phyloP scores from a whole-genome alignment of 2,113 vertebrate genomes.

The Percina caprodes region DNA sequence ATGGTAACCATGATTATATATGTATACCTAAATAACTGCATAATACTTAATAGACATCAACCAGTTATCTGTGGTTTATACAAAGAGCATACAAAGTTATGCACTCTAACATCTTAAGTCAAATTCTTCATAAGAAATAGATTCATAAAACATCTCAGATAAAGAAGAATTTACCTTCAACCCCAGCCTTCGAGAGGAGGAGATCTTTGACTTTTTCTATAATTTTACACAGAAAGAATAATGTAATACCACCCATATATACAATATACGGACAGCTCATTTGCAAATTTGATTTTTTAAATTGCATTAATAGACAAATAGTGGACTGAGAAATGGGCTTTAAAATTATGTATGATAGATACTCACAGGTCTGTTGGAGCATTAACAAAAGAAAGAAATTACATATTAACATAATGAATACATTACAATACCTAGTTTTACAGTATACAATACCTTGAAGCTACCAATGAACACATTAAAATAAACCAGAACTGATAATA shows the following conservation, averaged over 20 bases:
- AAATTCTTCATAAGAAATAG: neutral
- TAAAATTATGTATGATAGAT: neutral
- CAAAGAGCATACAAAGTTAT: neutral
- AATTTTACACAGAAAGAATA: conserved; percentile 5
- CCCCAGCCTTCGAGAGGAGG: conserved; percentile 67
- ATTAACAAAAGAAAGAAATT: conserved; percentile 34
- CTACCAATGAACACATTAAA: neutral
- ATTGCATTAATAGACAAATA: neutral
- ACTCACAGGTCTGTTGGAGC: conserved; percentile 64
- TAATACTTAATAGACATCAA: neutral
- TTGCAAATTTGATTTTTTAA: neutral
- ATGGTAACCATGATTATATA: neutral
- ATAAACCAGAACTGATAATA: conserved; percentile 25
- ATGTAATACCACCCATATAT: neutral
- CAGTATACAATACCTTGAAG: neutral
- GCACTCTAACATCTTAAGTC: neutral
- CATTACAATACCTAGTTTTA: neutral
- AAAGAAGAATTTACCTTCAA: conserved; percentile 57
- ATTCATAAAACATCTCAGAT: neutral
- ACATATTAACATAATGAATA: neutral
- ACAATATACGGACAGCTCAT: neutral
- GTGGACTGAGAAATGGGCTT: neutral
- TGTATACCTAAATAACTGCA: neutral
- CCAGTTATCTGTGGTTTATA: neutral
- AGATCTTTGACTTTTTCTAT: conserved; percentile 74